Conservation (phyloP, 2,797 vertebrate species). For the Catostomus latipinnis region DNA sequence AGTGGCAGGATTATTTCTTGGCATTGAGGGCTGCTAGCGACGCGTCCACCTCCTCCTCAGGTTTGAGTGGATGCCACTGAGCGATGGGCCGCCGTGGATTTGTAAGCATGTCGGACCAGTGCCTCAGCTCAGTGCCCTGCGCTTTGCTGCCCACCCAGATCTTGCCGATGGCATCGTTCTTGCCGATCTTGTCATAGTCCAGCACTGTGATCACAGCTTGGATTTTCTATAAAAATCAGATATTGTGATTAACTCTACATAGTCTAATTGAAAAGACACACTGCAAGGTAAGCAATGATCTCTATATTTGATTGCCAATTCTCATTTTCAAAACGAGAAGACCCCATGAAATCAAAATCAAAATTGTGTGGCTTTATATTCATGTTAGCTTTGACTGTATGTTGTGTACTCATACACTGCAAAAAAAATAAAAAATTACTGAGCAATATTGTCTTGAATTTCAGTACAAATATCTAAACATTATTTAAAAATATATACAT, state of each 20-base stretch:
- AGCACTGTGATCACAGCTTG: slow-evolving; percentile 95
- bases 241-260: neutral
- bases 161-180: slow-evolving; percentile 98
- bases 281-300: no score
- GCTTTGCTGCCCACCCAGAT: slow-evolving; percentile 92
- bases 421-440: no score
- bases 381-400: no score
- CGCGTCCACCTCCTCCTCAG: slow-evolving; percentile 93
- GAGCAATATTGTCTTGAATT: no score
- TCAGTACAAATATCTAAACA: no score
- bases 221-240: slow-evolving; percentile 85
- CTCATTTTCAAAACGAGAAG: no score
- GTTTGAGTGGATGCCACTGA: slow-evolving; percentile 98
- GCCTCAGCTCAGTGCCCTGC: slow-evolving; percentile 91
- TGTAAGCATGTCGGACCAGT: slow-evolving; percentile 98
- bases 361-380: no score
- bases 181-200: slow-evolving; percentile 98
- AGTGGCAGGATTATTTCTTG: slow-evolving; percentile 85
- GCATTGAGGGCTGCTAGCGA: slow-evolving; percentile 85
- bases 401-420: no score
- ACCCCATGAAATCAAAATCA: no score
- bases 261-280: no score
- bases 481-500: no score
- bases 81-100: slow-evolving; percentile 96
- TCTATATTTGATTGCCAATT: no score